Evolutionary conservation across 1,140 invertebrate genomes (phyloP).

Genomic region (Drosophila pachea): DNA sequence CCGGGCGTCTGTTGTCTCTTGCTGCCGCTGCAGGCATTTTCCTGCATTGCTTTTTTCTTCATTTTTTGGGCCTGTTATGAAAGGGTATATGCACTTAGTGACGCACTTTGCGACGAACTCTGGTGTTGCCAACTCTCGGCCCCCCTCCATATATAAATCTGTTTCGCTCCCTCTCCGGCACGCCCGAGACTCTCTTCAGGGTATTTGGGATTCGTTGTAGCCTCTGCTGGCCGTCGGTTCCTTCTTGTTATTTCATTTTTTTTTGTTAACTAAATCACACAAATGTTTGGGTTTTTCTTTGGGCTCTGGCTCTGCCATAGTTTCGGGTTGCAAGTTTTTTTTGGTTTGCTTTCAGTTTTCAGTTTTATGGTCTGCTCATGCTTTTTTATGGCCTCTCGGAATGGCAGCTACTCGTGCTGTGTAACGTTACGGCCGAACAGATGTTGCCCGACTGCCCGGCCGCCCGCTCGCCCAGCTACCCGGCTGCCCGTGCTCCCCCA

Average conservation of each 20-base stretch:
- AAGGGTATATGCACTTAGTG: background rate
- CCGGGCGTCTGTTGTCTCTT: constrained; percentile 22
- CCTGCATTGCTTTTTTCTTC: constrained; percentile 50
- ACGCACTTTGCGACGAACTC: background rate
- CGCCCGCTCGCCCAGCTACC: background rate
- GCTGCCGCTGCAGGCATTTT: constrained; percentile 29
- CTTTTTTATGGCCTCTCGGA: constrained; percentile 38
- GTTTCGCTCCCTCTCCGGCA: too few relatives aligned
- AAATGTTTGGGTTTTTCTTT: constrained; percentile 23
- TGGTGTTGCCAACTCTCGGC: too few relatives aligned
- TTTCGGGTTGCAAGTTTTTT: constrained; percentile 22
- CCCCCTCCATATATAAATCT: too few relatives aligned
- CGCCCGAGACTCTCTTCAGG: too few relatives aligned
- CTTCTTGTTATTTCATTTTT: constrained; percentile 15
- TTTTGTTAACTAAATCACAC: constrained; percentile 54
- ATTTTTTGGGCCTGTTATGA: constrained; percentile 25
- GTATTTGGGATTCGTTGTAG: background rate
- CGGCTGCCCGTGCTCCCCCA: constrained; percentile 3
- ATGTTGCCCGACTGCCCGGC: background rate
- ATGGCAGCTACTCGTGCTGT: constrained; percentile 18
- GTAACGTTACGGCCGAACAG: background rate
- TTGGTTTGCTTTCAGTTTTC: constrained; percentile 12
- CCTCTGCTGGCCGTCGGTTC: background rate
- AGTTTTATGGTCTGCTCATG: constrained; percentile 45
- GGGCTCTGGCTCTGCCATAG: constrained; percentile 19